Evolutionary conservation across 2,797 vertebrate species (phyloP), one percentile per base, ranked within the genome.

Genomic region (Lepilemur ruficaudatus): DNA sequence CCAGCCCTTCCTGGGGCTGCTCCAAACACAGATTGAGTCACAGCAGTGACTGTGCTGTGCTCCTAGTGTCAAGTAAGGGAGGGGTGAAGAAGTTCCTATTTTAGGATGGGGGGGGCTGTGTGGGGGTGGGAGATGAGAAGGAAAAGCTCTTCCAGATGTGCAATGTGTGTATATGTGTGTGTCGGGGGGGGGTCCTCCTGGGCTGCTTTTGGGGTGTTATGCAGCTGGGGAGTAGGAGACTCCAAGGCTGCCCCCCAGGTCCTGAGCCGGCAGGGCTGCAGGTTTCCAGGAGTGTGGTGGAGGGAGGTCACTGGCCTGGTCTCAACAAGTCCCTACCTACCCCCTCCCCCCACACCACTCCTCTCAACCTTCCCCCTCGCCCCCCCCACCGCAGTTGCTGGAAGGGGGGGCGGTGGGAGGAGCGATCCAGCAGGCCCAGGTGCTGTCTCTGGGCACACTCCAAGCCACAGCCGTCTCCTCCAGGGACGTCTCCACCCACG

Each of bases 11-110:
- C 97, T 97, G 97, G 97, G 96, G 97, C 97, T 87, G 98, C 96
- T 95, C 97, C 97, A 98, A 98, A 98, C 91, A 91, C 98, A 98
- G 97, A 96, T 93, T 98, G 98, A 98, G 97, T 97, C 97, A 98
- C 97, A 55, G 94, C 95, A 35, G 94, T 75, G n/a, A n/a, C n/a
- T n/a, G n/a, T n/a, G 88, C 93, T 70, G 91, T 86, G 38, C 92
- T 96, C 95, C 96, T 91, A 88, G 95, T 96, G 84, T 98, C 93
- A 97, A 94, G 95, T 48, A 95, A 95, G 76, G 94, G 96, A 95
- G 79, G 93, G 35, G 79, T 93, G 96, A 82, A 91, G 87, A 82
- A 90, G 97, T 92, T 95, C 81, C 97, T 98, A 97, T 98, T 98
- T 98, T 97, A 97, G 96, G 95, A 81, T 63, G 70, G 92, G 93